Base-by-base conservation (phyloP, 2,797 vertebrate species). In the Clarias platycephalus region DNA sequence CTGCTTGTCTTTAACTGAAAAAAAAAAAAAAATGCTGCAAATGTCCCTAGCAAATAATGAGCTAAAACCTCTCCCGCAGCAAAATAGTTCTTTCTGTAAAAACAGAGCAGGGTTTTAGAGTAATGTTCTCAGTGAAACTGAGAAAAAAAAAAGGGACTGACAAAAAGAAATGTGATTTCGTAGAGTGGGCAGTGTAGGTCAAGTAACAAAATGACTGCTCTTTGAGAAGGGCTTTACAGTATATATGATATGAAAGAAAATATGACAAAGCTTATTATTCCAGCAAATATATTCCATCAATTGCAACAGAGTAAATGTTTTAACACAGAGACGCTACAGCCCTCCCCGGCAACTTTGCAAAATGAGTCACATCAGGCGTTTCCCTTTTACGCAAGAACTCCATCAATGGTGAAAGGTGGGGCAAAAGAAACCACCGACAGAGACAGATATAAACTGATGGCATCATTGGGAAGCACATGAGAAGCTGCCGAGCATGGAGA, bases 321-420 rank as follows among this genome's bases (percentile, higher is more conserved):
- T n/a, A 37, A 18, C 31, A 72, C 53, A 28, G 13, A 64, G 60
- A 64, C n/a, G 58, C 57, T 24, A 34, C 24, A 85, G 24, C 67
- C 68, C 84, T 58, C 63, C 84, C 91, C 90, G 91, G 89, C 91
- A 94, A 93, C 91, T 94, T 94, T 94, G 84, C 88, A 85, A 85
- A 92, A 93, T 95, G 95, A 95, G 90, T 95, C 94, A 95, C 93
- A 90, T 88, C 77, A 86, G 87, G 89, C 90, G 79, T 91, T 80
- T 80, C 92, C 91, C 49, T 53, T 87, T 93, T 95, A 94, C 95
- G 94, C 92, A 93, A 90, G 92, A 86, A 87, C 57, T 84, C 89
- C 90, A 91, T 88, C 88, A 90, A 91, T 92, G 90, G 87, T 84
- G 81, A 88, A 90, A 94, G 94, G 95, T 94, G 94, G 94, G 91